Base-by-base conservation (phyloP, 2,113 vertebrate genomes). In the Nycticorax nycticorax region DNA sequence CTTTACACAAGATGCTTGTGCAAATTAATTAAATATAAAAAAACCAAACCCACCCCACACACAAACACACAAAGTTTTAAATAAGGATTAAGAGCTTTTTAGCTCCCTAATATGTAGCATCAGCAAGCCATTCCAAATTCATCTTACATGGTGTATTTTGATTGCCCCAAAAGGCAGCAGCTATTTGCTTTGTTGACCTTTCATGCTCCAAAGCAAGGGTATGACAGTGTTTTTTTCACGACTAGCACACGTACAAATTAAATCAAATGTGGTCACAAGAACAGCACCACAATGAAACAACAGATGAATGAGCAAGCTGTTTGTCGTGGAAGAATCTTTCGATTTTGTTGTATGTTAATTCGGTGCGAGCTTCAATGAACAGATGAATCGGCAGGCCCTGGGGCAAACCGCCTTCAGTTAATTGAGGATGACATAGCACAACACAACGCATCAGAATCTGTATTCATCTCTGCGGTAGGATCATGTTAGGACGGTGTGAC, bases 261-360 rank as follows among this genome's bases (percentile, higher is more conserved):
- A 88, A 81, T 67, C 43, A 71, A 57, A 75, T 15, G n/a, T 50
- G 37, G 60, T 89, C 60, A 82, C 67, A 79, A 92, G 64, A 45
- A 50, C 69, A 74, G 74, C 75, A 84, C 37, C 30, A 10, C 43
- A 73, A 27, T 16, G 27, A 83, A 93, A 92, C 85, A 93, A 6
- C 94, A 97, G 91, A 88, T 73, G 92, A 94, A 66, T 68, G 43
- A 86, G 83, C 89, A 87, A 69, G 90, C 74, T 80, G 79, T 89
- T 96, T 48, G 78, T 74, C 41, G 22, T 48, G 56, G 76, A 93
- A 67, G 89, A 86, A 69, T 52, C 86, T 77, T 96, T 91, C 4
- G 2, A 39, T 95, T 96, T 77, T 75, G 32, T 27, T 85, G 74
- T 53, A 7, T 53, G 76, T 86, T 90, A 79, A 89, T 90, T 93